These are phyloP conservation scores for Rhysida immarginata DNA, from an alignment of 1,140 invertebrate genomes.

Conservation along the genomic window DNA sequence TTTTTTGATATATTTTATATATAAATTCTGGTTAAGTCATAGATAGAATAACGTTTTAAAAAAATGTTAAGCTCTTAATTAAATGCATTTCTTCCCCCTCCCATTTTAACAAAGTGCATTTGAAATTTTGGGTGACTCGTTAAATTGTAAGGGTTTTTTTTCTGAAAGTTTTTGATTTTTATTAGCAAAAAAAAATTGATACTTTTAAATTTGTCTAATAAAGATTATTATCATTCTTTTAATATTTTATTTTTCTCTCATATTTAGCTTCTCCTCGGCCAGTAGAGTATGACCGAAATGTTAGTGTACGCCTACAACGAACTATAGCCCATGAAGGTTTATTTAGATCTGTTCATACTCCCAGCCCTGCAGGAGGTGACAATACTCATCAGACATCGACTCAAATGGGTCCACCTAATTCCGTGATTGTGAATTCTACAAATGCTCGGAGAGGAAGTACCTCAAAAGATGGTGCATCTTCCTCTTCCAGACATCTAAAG, in stretches of 20 bases:
- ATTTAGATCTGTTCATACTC: not conserved
- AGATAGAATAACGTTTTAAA: no score
- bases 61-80: no score
- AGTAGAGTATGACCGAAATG: not conserved
- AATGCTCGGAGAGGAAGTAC: conserved; percentile 4
- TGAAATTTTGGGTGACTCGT: no score
- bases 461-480: conserved; percentile 3
- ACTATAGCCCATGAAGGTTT: not conserved
- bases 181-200: no score
- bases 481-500: conserved; percentile 4
- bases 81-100: no score
- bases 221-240: no score
- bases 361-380: conserved; percentile 4
- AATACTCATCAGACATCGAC: not conserved
- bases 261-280: conserved; percentile 2
- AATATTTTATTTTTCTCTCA: not conserved
- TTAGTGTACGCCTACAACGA: conserved; percentile 2
- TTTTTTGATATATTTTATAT: no score
- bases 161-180: no score
- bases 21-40: no score
- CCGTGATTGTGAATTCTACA: not conserved
- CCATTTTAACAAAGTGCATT: no score
- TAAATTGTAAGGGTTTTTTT: no score
- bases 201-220: no score
- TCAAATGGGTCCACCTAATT: conserved; percentile 4